Conservation (phyloP, 2,113 vertebrate species). For the Corythaixoides concolor region DNA sequence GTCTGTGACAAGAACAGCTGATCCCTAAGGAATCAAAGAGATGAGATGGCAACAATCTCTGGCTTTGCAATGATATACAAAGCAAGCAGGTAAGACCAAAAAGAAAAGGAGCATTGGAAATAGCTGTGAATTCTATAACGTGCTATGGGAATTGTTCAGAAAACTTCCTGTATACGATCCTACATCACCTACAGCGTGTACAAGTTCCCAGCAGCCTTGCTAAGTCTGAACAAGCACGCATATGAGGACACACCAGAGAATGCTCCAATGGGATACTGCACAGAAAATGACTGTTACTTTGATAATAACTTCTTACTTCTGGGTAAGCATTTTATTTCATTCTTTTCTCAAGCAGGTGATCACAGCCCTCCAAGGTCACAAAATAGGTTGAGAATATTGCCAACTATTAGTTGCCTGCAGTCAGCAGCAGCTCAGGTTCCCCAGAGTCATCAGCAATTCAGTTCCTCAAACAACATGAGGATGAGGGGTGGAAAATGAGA, state of each 20-base stretch:
- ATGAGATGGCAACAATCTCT: neutral
- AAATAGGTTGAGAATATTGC: neutral
- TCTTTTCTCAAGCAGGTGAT: neutral
- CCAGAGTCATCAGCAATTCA: neutral
- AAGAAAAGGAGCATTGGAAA: neutral
- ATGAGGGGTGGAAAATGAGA: neutral
- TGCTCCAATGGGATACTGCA: neutral
- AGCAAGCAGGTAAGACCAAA: neutral
- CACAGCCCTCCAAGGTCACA: neutral
- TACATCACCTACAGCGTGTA: fast-evolving
- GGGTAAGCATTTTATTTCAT: neutral
- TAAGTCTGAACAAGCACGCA: neutral
- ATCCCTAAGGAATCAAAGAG: neutral
- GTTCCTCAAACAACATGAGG: neutral
- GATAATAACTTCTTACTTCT: neutral
- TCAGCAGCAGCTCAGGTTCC: neutral
- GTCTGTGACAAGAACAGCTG: neutral
- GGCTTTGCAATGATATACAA: neutral
- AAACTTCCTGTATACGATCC: neutral
- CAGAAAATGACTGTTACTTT: neutral
- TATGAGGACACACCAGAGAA: too few species aligned
- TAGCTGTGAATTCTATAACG: neutral
- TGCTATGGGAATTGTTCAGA: neutral
- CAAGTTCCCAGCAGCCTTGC: neutral
- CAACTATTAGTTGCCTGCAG: neutral